Evolutionary conservation across 2,113 vertebrate genomes (phyloP).

Genomic region (Brevimyrus niger): DNA sequence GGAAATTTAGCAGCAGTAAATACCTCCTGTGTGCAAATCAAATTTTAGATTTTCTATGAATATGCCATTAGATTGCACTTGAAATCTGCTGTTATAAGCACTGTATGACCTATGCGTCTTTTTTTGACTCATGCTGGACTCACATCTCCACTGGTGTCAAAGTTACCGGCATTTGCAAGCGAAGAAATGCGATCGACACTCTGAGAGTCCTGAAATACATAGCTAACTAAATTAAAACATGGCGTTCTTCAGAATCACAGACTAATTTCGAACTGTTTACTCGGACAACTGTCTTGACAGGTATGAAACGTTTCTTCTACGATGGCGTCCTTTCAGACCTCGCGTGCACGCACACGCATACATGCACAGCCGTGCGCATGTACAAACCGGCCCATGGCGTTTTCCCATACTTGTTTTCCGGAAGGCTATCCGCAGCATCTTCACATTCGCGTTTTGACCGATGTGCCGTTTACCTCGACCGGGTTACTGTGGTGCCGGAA

Average conservation of each 20-base stretch:
- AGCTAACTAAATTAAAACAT: not conserved
- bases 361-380: not conserved
- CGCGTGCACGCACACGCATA: not conserved
- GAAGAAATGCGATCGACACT: not conserved
- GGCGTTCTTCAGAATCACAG: not conserved
- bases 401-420: not conserved
- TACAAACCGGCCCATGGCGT: not conserved
- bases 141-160: not conserved
- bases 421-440: not conserved
- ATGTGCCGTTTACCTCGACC: not conserved
- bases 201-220: not conserved
- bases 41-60: not conserved
- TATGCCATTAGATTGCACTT: slow-evolving; percentile 4
- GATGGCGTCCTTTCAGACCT: not conserved
- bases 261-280: not conserved
- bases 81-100: not conserved
- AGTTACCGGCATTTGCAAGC: not conserved
- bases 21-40: not conserved
- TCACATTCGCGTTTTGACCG: not conserved
- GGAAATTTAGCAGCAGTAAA: slow-evolving; percentile 11
- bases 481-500: not conserved
- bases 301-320: not conserved
- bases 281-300: not conserved
- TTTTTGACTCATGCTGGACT: not conserved
- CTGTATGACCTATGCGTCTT: not conserved